Evolutionary conservation across 2,113 vertebrate genomes (phyloP).

Genomic region (Sclerurus mexicanus): DNA sequence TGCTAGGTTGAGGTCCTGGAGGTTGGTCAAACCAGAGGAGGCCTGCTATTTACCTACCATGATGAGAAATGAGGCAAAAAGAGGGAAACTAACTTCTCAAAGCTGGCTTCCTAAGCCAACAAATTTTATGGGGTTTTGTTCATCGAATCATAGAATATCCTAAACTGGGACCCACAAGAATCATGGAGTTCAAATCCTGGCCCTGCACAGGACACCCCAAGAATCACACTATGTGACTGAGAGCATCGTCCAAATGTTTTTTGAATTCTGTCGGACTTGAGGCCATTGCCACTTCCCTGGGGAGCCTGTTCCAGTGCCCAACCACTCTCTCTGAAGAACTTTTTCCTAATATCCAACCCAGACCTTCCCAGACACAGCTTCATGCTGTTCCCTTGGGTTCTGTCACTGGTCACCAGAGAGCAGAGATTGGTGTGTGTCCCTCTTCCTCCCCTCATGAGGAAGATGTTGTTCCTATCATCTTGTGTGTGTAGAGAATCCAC

Average conservation of each 20-base stretch:
- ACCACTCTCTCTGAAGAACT: not conserved
- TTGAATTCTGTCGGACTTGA: not conserved
- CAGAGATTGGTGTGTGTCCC: not conserved
- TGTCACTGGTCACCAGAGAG: not conserved
- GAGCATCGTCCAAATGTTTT: not conserved
- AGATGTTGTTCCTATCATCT: not conserved
- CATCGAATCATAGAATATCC: not conserved
- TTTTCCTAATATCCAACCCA: not conserved
- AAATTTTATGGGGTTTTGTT: not conserved
- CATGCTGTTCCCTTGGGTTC: not conserved
- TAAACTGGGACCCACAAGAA: not conserved
- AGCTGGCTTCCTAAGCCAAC: not conserved
- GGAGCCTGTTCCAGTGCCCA: not conserved
- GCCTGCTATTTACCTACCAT: not conserved
- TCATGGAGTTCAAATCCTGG: not conserved
- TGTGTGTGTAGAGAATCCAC: not conserved
- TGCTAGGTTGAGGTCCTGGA: not conserved
- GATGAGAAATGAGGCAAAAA: not conserved
- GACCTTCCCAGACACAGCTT: not conserved
- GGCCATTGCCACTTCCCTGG: not conserved
- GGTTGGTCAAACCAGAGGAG: not conserved
- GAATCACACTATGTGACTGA: not conserved
- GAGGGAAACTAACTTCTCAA: not conserved
- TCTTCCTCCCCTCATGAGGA: not conserved
- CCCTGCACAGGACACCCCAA: not conserved